Conservation (phyloP, 2,888 invertebrate genomes). For the Latheticus oryzae region DNA sequence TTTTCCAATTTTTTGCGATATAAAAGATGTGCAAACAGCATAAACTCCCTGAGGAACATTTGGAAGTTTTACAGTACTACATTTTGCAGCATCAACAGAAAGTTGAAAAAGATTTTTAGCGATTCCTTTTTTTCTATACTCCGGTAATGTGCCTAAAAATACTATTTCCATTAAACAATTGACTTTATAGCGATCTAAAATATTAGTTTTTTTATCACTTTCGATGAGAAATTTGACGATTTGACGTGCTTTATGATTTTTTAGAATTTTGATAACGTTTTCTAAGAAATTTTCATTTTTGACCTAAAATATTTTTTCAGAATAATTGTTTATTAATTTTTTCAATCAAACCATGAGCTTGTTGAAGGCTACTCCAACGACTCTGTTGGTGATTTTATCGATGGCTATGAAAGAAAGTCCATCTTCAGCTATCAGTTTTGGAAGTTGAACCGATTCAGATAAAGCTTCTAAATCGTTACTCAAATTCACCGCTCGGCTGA, state of each 20-base stretch:
- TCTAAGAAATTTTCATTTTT: conserved; percentile 69
- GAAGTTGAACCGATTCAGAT: conserved; percentile 72
- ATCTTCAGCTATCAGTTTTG: conserved; percentile 71
- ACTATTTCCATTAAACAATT: conserved; percentile 76
- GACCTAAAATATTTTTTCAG: not conserved
- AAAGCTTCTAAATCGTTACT: conserved; percentile 70
- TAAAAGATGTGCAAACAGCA: conserved; percentile 71
- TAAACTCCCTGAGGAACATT: conserved; percentile 69
- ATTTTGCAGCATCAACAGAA: conserved; percentile 69
- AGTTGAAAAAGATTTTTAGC: conserved; percentile 68
- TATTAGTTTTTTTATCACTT: conserved; percentile 71
- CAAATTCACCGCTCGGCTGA: conserved; percentile 71
- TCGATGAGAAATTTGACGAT: conserved; percentile 75
- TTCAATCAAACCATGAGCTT: conserved; percentile 68
- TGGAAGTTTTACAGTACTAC: conserved; percentile 45
- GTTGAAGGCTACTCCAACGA: conserved; percentile 74
- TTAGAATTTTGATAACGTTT: conserved; percentile 69
- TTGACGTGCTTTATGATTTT: conserved; percentile 69
- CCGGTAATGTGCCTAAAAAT: conserved; percentile 72
- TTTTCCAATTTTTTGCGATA: conserved; percentile 71
- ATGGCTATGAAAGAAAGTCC: conserved; percentile 75
- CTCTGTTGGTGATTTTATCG: conserved; percentile 68
- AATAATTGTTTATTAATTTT: too few species aligned
- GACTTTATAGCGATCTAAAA: conserved; percentile 72
- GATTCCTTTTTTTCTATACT: conserved; percentile 68